Evolutionary conservation across 2,888 invertebrate species (phyloP).

Genomic region (Galeruca laticollis): DNA sequence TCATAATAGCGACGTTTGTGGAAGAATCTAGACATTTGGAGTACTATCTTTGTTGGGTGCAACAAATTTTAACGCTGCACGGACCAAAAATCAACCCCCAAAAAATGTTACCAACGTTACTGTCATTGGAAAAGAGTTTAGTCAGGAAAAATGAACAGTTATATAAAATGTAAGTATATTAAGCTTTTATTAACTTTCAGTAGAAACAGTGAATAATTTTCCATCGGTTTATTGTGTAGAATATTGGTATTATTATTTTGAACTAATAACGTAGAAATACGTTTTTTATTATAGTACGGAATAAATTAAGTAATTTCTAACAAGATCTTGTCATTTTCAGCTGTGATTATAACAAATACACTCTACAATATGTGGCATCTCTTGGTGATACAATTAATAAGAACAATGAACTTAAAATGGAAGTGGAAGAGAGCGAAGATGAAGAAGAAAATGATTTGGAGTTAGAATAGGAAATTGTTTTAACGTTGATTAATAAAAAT

Average conservation of each 20-base stretch:
- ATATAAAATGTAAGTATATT: slow-evolving; percentile 81
- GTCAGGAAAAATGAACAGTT: slow-evolving; percentile 84
- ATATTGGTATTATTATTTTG: slow-evolving; percentile 18
- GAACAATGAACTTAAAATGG: slow-evolving; percentile 46
- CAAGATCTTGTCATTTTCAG: slow-evolving; percentile 68
- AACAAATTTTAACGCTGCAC: slow-evolving; percentile 75
- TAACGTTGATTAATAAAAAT: slow-evolving; percentile 18
- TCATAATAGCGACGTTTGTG: slow-evolving; percentile 78
- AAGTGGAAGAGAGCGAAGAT: slow-evolving; percentile 46
- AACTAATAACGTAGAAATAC: too few species aligned
- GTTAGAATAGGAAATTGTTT: slow-evolving; percentile 28
- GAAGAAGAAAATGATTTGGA: slow-evolving; percentile 39
- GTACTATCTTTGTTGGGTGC: slow-evolving; percentile 88
- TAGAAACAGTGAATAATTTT: not conserved
- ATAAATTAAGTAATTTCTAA: not conserved
- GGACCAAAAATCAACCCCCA: slow-evolving; percentile 69
- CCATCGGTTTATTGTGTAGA: not conserved
- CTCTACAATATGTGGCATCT: slow-evolving; percentile 74
- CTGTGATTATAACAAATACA: slow-evolving; percentile 91
- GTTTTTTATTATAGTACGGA: too few species aligned
- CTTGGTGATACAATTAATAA: slow-evolving; percentile 67
- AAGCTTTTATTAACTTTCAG: too few species aligned
- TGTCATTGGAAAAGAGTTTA: slow-evolving; percentile 83
- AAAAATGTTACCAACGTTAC: slow-evolving; percentile 75
- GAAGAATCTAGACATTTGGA: slow-evolving; percentile 87